Evolutionary conservation across 2,888 invertebrate genomes (phyloP), one percentile per base, ranked within the genome.

Genomic region (Ametastegia equiseti): DNA sequence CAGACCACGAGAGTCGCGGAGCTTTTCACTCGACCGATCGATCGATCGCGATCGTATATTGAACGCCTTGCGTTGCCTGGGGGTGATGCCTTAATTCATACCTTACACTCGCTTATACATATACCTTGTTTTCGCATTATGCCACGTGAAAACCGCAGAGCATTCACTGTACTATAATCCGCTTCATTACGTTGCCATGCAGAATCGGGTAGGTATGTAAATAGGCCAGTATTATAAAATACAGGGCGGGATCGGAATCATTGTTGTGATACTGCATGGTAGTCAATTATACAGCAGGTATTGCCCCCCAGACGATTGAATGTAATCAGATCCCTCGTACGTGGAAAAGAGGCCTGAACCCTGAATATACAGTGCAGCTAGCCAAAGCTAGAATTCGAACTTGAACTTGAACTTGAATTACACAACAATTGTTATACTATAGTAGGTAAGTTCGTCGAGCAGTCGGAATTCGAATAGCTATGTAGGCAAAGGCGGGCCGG

Each of bases 51-150:
- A n/a, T n/a, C n/a, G n/a, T n/a, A n/a, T n/a, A n/a, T n/a, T 36
- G 71, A 13, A 45, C 30, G 71, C 67, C 19, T 45, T n/a, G n/a
- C n/a, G n/a, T n/a, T n/a, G n/a, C 71, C 75, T 36, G 75, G 54
- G 75, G 75, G 75, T 75, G 75, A 75, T 75, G 54, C 75, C 75
- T 75, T 75, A 75, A 75, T 75, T 75, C 54, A 75, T 75, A 75
- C 75, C 23, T 19, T 11, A 54, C 19, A 7, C 11, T 54, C 75
- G 54, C 65, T 15, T 54, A 9, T 6, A 9, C 9, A 42, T 42
- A 60, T 60, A 23, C 39, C 23, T 39, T 11, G 39, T 67, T 67
- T 39, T 11, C 65, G 36, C 65, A 19, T 39, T 39, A 5, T 19
- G 9, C 23, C 19, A 36, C 65, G 65, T 67, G 4, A 30, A 60